Evolutionary conservation across 2,113 vertebrate genomes (phyloP), one percentile per base, ranked within the genome.

Genomic region (Leiothrix lutea): DNA sequence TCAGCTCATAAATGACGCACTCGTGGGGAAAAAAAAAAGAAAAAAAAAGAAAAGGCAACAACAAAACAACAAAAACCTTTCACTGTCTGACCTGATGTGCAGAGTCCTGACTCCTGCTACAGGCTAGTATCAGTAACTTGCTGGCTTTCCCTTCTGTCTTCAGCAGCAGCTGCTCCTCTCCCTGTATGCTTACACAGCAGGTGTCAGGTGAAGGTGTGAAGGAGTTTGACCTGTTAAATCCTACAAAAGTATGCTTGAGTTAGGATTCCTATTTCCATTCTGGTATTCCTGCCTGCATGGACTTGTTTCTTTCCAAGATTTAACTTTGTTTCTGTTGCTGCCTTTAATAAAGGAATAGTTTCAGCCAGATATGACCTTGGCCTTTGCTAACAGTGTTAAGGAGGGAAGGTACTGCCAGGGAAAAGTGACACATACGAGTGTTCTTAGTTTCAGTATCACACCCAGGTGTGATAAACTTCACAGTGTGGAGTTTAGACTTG

Each of bases 171-270:
- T 26, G 7, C 14, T 47, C 47, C 15, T n/a, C 38, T 48, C 2
- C 0, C 22, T 31, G 19, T 0, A 0, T 22, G 57, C 61, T 47
- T 1, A 0, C 42, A 33, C 19, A 42, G 60, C 48, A 69, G 29
- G 20, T 7, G 6, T 16, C 69, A 53, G 62, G 45, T 17, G 8
- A 50, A n/a, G 45, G 25, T 12, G 36, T 11, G n/a, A 66, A 65
- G 5, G 33, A 73, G 45, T 25, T 40, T 26, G 12, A 15, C 45
- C 60, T 80, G 13, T 58, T 60, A 57, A 79, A 12, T 23, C 44
- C 50, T 44, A 19, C 26, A 47, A 9, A 7, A 40, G 12, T 11
- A 21, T 9, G 29, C 56, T 20, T 29, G 6, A 51, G 8, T 64
- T 69, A 21, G 14, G 19, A 11, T 21, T 78, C 35, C 5, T 48